Base-by-base conservation (phyloP, 1,140 invertebrate species). In the Hydropsyche tenuis region DNA sequence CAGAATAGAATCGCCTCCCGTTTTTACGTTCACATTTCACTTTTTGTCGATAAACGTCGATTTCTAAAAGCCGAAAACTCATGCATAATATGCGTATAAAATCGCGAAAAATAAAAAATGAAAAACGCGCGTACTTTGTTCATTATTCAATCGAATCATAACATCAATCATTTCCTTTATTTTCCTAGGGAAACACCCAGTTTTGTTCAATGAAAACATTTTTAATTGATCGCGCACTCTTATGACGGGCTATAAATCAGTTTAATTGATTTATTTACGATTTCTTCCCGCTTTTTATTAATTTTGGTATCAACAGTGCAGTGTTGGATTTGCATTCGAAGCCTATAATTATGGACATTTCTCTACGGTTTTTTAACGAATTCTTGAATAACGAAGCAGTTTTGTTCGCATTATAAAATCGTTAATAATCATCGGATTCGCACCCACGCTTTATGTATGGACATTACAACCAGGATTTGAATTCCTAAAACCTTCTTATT, bases 111-210 rank as follows among this genome's bases (percentile, higher is more conserved):
- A 23, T 60, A 23, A 5, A 60, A 60, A 25, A 25, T 60, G 25
- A 60, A 60, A 22, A 23, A 60, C 56, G 56, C 56, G 22, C 56
- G 25, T 14, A 1, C 14, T 18, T 12, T 12, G 20, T 22, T 25
- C 56, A 23, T 25, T 60, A 60, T 23, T 60, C 22, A 25, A 14
- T 25, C 23, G 16, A 18, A 22, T 60, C 56, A 12, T 60, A 60
- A 60, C 56, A 60, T 60, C 56, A 60, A 60, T 60, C 56, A 60
- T 25, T 56, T 20, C 16, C 45, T 18, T 23, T 56, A 12, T 25
- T 60, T 60, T 27, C 7, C 22, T 25, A 60, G 12, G 16, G 45
- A 48, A 48, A 48, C 9, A 53, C 7, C 48, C 16, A 20, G 16
- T 53, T 53, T 53, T 53, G 16, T 20, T 20, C n/a, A 1, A 14